Evolutionary conservation across 2,797 vertebrate species (phyloP).

Genomic region (Ambastaia sidthimunki): DNA sequence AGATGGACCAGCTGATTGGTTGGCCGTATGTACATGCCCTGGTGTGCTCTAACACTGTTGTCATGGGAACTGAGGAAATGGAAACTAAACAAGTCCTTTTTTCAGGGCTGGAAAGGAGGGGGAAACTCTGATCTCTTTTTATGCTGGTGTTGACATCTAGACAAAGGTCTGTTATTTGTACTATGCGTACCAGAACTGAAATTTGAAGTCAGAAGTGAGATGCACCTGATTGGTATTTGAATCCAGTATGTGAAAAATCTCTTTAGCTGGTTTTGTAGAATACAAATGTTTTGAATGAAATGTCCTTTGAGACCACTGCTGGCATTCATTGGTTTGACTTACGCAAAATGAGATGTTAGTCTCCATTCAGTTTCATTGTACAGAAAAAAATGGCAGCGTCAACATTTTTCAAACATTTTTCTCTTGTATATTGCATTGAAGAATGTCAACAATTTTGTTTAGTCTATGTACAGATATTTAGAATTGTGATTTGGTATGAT

Average conservation of each 20-base stretch:
- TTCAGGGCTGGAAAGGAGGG: constrained; percentile 32
- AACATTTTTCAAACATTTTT: neutral
- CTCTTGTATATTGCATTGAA: neutral
- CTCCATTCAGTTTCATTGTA: neutral
- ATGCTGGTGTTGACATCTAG: constrained; percentile 71
- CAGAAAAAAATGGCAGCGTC: neutral
- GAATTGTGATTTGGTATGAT: too few relatives aligned
- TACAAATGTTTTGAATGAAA: constrained; percentile 24
- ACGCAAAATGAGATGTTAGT: neutral
- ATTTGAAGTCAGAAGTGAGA: neutral
- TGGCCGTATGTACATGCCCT: constrained; percentile 63
- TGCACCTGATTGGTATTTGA: constrained; percentile 5
- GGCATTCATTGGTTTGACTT: neutral
- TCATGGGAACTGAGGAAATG: constrained; percentile 66
- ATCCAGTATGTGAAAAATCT: neutral
- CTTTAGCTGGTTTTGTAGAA: constrained; percentile 2
- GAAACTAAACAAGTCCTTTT: constrained; percentile 58
- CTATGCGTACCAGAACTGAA: constrained; percentile 19
- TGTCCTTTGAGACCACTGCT: neutral
- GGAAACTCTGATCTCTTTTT: constrained; percentile 61
- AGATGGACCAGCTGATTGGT: constrained; percentile 62
- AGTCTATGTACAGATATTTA: too few relatives aligned
- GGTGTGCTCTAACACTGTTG: constrained; percentile 68
- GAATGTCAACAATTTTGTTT: neutral
- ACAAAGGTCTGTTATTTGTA: constrained; percentile 73